Evolutionary conservation across 2,797 vertebrate genomes (phyloP).

Genomic region (Dendrocincla fuliginosa): DNA sequence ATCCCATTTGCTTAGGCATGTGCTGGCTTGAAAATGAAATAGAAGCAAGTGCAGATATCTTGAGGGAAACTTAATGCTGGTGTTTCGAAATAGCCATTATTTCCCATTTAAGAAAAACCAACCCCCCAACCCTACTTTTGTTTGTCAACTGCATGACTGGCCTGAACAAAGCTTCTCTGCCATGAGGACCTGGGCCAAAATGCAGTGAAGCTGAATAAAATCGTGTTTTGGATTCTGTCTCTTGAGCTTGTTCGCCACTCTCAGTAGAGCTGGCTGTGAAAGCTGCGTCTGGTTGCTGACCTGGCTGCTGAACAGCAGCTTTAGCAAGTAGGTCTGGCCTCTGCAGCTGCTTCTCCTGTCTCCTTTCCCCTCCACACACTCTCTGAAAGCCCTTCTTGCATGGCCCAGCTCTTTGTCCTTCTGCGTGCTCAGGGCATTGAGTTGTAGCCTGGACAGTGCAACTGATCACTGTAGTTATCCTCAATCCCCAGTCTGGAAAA

Average conservation of each 20-base stretch:
- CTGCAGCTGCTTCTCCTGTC: background rate
- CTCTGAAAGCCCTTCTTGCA: accelerated
- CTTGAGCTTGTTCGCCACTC: background rate
- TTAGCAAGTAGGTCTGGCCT: background rate
- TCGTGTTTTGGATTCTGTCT: background rate
- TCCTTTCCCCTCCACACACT: background rate
- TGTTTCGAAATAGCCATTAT: slow-evolving; percentile 44
- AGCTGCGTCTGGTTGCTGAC: background rate
- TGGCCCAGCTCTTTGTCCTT: accelerated
- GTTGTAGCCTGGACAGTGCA: background rate
- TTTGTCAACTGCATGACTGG: background rate
- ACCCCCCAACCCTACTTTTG: slow-evolving; percentile 32
- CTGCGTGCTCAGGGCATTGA: background rate
- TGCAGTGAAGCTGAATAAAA: background rate
- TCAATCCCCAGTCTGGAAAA: background rate
- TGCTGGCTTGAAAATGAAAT: background rate
- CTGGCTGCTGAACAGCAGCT: background rate
- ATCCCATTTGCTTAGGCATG: background rate
- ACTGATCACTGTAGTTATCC: background rate
- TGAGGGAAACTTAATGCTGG: slow-evolving; percentile 40
- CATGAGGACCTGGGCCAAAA: background rate
- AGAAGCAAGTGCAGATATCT: slow-evolving; percentile 35
- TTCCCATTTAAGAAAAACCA: slow-evolving; percentile 36
- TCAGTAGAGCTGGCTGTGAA: slow-evolving; percentile 5
- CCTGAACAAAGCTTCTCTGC: background rate